Conservation (phyloP, 2,888 invertebrate genomes). For the Noctua pronuba region DNA sequence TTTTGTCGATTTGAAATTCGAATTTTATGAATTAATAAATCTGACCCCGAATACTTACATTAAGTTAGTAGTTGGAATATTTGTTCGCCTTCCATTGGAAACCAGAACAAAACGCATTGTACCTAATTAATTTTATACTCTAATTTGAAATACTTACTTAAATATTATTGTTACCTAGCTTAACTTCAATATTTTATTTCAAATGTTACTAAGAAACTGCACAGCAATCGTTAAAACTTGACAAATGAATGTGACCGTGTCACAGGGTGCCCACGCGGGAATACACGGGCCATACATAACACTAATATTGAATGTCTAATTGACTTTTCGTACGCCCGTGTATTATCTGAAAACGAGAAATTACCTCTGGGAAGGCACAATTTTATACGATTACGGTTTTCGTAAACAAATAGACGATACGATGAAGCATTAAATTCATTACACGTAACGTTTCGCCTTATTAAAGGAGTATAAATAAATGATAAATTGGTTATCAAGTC, state of each 20-base stretch:
- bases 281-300: slow-evolving; percentile 21
- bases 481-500: slow-evolving; percentile 52
- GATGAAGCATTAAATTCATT: slow-evolving; percentile 34
- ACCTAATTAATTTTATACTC: slow-evolving; percentile 36
- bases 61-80: neutral
- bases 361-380: slow-evolving; percentile 37
- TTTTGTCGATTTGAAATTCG: slow-evolving; percentile 26
- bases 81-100: slow-evolving; percentile 2
- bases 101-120: slow-evolving; percentile 22
- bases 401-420: slow-evolving; percentile 46
- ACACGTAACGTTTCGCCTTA: slow-evolving; percentile 31
- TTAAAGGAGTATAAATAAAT: slow-evolving; percentile 34
- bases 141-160: slow-evolving; percentile 20
- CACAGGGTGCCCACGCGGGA: slow-evolving; percentile 41
- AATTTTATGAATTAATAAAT: slow-evolving; percentile 10
- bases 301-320: slow-evolving; percentile 60
- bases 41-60: neutral
- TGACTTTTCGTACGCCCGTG: slow-evolving; percentile 47
- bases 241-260: slow-evolving; percentile 41
- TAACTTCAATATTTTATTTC: neutral
- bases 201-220: slow-evolving; percentile 17
- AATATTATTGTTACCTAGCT: slow-evolving; percentile 5
- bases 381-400: slow-evolving; percentile 41
- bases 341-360: slow-evolving; percentile 52
- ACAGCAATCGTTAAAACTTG: slow-evolving; percentile 26